Evolutionary conservation across 2,797 vertebrate genomes (phyloP).

Genomic region (Chanos chanos): DNA sequence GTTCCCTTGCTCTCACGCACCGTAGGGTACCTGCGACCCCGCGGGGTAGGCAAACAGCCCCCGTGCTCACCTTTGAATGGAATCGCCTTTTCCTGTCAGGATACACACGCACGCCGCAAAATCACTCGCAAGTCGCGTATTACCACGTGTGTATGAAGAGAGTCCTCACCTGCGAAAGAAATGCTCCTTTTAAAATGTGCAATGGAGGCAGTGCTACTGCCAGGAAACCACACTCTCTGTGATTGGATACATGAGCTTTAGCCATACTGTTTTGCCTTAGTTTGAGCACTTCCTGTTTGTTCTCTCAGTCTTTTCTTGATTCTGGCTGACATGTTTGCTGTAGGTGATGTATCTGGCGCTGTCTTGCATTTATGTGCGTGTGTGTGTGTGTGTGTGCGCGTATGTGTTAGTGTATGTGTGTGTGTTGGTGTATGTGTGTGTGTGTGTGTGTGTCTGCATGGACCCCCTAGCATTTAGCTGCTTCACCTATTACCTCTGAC

Average conservation of each 20-base stretch:
- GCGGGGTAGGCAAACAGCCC: constrained; percentile 37
- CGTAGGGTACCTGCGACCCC: constrained; percentile 18
- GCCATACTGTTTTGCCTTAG: no score
- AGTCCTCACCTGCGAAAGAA: no score
- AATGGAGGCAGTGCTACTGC: no score
- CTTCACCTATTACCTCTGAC: constrained; percentile 68
- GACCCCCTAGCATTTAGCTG: constrained; percentile 55
- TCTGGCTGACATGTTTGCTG: no score
- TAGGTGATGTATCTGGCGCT: neutral
- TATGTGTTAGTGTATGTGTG: constrained; percentile 13
- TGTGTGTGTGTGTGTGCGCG: constrained; percentile 48
- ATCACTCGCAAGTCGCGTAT: no score
- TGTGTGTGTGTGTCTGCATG: constrained; percentile 46
- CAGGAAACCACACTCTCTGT: no score
- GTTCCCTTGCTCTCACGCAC: constrained; percentile 36
- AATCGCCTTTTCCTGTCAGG: constrained; percentile 33
- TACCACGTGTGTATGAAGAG: no score
- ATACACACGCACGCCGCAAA: no score
- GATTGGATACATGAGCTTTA: no score
- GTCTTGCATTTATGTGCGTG: constrained; percentile 23
- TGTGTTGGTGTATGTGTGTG: constrained; percentile 10
- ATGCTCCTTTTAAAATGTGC: no score
- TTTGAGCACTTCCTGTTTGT: constrained; percentile 9
- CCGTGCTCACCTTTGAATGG: neutral
- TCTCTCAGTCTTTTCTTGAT: constrained; percentile 28